These are phyloP conservation scores for Monochamus alternatus DNA, from an alignment of 2,888 invertebrate genomes.

Conservation along the genomic window DNA sequence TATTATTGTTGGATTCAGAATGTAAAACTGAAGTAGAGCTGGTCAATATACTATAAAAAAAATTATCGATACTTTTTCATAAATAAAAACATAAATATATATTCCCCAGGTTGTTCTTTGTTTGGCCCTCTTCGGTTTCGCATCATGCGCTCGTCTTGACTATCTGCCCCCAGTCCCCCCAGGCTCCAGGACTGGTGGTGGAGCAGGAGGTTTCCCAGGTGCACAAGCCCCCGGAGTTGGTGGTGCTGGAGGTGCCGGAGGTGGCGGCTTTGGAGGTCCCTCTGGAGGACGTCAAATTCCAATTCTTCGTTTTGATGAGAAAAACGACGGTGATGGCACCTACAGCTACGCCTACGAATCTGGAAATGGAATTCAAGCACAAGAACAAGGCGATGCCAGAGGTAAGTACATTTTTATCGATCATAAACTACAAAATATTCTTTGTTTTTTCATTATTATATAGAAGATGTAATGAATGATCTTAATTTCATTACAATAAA, in stretches of 20 bases:
- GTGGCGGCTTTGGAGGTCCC: conserved; percentile 31
- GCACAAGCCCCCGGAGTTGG: conserved; percentile 23
- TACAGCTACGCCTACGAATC: conserved; percentile 72
- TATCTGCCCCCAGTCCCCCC: conserved; percentile 60
- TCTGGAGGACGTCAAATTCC: conserved; percentile 49
- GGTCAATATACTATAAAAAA: too few relatives aligned
- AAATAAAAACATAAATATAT: conserved; percentile 5
- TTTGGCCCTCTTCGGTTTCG: conserved; percentile 54
- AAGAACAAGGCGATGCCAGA: conserved; percentile 62
- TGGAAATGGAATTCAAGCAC: conserved; percentile 73
- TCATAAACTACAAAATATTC: too few relatives aligned
- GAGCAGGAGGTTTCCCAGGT: conserved; percentile 54
- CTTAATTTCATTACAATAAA: too few relatives aligned
- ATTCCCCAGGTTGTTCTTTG: conserved; percentile 52
- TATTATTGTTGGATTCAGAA: too few relatives aligned
- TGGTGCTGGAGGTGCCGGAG: conserved; percentile 53
- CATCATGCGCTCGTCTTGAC: conserved; percentile 54
- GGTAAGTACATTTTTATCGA: conserved; percentile 49
- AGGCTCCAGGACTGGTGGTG: conserved; percentile 48
- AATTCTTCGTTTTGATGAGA: conserved; percentile 59
- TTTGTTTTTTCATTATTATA: too few relatives aligned
- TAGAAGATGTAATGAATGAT: too few relatives aligned
- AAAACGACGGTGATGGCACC: conserved; percentile 61
- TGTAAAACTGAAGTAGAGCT: too few relatives aligned
- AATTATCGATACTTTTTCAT: not conserved